A percentile compares a stretch with the other conserved stretches of the same genome.
Conservation (phyloP, 37 sponge, comb jelly and placozoan species). For the Sycon ciliatum region DNA sequence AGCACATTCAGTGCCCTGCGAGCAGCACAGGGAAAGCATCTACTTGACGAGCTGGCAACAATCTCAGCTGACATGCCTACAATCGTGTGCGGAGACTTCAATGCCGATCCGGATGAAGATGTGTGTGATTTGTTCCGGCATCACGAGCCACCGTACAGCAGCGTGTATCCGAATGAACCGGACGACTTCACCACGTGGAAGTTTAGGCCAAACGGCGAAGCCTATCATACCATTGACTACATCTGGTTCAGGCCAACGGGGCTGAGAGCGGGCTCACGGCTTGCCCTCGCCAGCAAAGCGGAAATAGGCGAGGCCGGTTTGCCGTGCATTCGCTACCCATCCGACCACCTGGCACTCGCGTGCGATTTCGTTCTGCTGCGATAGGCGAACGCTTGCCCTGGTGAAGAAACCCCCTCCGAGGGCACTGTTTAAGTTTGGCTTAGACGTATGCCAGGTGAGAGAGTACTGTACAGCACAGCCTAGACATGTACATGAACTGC, state of each 20-base stretch:
- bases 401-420: no score
- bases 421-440: no score
- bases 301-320: slow-evolving; percentile 43
- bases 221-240: slow-evolving; percentile 55
- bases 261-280: slow-evolving; percentile 10
- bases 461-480: no score
- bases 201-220: slow-evolving; percentile 30
- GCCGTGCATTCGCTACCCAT: slow-evolving; percentile 40
- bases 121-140: slow-evolving; percentile 33
- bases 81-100: slow-evolving; percentile 63
- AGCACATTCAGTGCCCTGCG: background rate
- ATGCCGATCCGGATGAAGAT: slow-evolving; percentile 40
- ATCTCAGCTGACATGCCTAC: slow-evolving; percentile 23
- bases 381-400: no score
- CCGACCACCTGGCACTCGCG: slow-evolving; percentile 58
- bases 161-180: slow-evolving; percentile 2
- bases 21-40: slow-evolving; percentile 37
- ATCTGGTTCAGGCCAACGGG: slow-evolving; percentile 41
- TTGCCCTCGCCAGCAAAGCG: slow-evolving; percentile 23
- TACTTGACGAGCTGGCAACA: slow-evolving; percentile 23
- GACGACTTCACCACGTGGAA: slow-evolving; percentile 62
- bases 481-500: no score
- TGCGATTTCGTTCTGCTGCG: no score
- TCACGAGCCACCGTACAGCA: slow-evolving; percentile 15
- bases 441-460: no score